Evolutionary conservation across 92 coral and sea anemone species (phyloP).

Genomic region (Blastomussa wellsi): DNA sequence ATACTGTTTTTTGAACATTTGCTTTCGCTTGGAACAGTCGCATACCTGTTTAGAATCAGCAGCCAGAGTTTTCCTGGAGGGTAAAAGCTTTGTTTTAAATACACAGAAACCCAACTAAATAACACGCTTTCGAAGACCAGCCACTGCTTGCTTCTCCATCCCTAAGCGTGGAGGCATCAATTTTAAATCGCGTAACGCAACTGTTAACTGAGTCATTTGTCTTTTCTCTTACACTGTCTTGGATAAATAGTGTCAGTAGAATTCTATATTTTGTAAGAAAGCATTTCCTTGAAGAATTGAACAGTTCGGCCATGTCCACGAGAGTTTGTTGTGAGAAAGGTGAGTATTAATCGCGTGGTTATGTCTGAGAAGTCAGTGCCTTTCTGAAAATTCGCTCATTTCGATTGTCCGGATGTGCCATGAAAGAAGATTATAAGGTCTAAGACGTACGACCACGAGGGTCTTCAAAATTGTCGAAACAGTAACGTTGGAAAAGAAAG

Average conservation of each 20-base stretch:
- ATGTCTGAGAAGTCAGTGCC: background rate
- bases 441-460: background rate
- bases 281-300: background rate
- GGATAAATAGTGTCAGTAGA: background rate
- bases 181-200: background rate
- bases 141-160: background rate
- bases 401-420: background rate
- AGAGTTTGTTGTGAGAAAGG: background rate
- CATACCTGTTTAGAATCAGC: background rate
- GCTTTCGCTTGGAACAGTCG: background rate
- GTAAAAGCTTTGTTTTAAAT: background rate
- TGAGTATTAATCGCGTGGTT: background rate
- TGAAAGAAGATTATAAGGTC: background rate
- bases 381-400: background rate
- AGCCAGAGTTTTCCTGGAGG: background rate
- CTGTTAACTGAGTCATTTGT: background rate
- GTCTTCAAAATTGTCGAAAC: background rate
- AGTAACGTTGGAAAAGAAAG: too few species aligned
- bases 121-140: background rate
- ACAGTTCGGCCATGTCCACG: background rate
- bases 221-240: background rate
- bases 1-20: background rate
- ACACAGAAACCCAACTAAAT: background rate
- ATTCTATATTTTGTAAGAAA: background rate
- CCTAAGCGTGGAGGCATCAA: background rate